phyloP scores from a whole-genome alignment of 2,113 vertebrate species.

The Vanacampus margaritifer region DNA sequence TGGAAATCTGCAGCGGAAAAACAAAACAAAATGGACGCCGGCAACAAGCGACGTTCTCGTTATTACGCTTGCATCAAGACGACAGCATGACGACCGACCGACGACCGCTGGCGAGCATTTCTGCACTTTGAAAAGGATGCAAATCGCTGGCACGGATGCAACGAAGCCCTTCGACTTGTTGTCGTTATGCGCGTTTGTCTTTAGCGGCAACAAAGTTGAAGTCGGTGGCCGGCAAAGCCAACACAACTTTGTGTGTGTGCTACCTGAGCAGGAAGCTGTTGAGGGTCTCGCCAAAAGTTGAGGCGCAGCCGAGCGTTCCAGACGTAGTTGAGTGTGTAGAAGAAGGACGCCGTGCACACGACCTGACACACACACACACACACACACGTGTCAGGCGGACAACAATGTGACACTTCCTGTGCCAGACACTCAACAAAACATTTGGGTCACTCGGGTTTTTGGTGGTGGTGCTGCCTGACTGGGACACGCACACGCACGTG shows the following conservation, averaged over 20 bases:
- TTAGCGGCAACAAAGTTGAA: too few relatives aligned
- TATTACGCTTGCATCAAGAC: too few relatives aligned
- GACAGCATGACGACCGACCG: too few relatives aligned
- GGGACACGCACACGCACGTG: too few relatives aligned
- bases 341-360: slow-evolving; percentile 82
- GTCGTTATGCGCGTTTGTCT: too few relatives aligned
- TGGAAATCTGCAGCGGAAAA: slow-evolving; percentile 64
- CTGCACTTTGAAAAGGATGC: too few relatives aligned
- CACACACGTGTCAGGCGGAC: neutral
- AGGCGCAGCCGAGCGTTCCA: slow-evolving; percentile 76
- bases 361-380: slow-evolving; percentile 68
- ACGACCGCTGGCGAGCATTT: too few relatives aligned
- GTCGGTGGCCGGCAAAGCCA: too few relatives aligned
- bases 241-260: too few relatives aligned
- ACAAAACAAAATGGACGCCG: neutral
- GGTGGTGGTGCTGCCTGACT: neutral
- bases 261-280: slow-evolving; percentile 70
- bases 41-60: neutral
- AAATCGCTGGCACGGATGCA: too few relatives aligned
- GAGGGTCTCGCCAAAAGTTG: slow-evolving; percentile 61
- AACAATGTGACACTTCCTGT: neutral
- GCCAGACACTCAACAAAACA: neutral
- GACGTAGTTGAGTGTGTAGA: slow-evolving; percentile 84
- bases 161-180: too few relatives aligned
- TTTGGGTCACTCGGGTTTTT: neutral